Evolutionary conservation across 2,888 invertebrate genomes (phyloP).

Genomic region (Cerastoderma edule): DNA sequence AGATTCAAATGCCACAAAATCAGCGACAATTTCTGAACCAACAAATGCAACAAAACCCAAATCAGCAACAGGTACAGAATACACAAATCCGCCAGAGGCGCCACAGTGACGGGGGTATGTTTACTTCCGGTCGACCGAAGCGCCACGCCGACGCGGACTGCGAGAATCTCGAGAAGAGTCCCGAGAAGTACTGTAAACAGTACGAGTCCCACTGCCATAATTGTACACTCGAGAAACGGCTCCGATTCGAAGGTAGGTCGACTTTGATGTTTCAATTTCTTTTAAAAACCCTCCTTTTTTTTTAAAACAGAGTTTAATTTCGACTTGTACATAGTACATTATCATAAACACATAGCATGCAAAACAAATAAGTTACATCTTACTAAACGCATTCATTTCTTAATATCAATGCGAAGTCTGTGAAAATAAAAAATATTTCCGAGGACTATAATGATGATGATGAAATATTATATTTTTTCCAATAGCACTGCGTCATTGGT

Average conservation of each 20-base stretch:
- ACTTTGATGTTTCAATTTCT: neutral
- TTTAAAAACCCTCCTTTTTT: neutral
- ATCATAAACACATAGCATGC: too few relatives aligned
- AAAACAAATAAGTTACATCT: too few relatives aligned
- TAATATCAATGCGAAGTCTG: too few relatives aligned
- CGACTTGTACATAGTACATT: too few relatives aligned
- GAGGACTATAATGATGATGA: too few relatives aligned
- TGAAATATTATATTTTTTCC: too few relatives aligned
- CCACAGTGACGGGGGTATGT: neutral
- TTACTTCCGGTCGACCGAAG: conserved; percentile 25
- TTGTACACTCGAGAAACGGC: conserved; percentile 55
- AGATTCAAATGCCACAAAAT: neutral
- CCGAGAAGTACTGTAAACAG: conserved; percentile 48
- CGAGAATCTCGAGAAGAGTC: conserved; percentile 41
- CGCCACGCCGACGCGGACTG: conserved; percentile 51
- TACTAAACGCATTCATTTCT: too few relatives aligned
- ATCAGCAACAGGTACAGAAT: conserved; percentile 3
- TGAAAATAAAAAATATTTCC: too few relatives aligned
- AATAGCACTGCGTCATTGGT: too few relatives aligned
- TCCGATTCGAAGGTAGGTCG: conserved; percentile 56
- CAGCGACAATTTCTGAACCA: conserved; percentile 1
- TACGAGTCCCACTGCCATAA: conserved; percentile 58
- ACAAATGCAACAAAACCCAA: neutral
- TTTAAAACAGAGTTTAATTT: too few relatives aligned
- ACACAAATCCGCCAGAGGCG: neutral